phyloP scores from a whole-genome alignment of 1,140 invertebrate species.

The Orius insidiosus region DNA sequence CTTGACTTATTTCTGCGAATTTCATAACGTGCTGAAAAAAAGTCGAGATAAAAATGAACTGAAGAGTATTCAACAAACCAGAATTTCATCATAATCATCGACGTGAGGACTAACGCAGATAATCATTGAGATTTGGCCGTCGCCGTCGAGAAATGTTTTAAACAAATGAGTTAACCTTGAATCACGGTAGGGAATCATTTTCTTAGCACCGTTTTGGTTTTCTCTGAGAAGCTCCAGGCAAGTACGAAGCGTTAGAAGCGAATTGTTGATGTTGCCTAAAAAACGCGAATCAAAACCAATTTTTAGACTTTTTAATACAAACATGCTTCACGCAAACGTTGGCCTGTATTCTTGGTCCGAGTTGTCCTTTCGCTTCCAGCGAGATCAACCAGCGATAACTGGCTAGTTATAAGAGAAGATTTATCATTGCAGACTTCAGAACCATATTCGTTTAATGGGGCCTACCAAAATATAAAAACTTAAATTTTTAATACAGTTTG shows the following conservation, averaged over 20 bases:
- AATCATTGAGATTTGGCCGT: constrained; percentile 89
- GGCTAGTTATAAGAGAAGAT: constrained; percentile 49
- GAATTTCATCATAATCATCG: constrained; percentile 88
- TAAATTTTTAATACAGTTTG: too few species aligned
- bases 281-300: constrained; percentile 10
- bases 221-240: constrained; percentile 85
- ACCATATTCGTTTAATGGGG: constrained; percentile 52
- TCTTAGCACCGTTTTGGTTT: constrained; percentile 53
- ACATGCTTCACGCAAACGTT: constrained; percentile 65
- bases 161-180: constrained; percentile 92
- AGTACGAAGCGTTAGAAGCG: constrained; percentile 60
- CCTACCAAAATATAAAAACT: too few species aligned
- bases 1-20: constrained; percentile 89
- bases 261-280: constrained; percentile 69
- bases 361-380: constrained; percentile 84
- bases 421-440: constrained; percentile 41
- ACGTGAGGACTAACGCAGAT: constrained; percentile 87
- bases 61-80: constrained; percentile 31
- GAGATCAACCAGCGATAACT: constrained; percentile 84
- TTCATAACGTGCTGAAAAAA: constrained; percentile 73
- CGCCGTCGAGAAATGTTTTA: constrained; percentile 96
- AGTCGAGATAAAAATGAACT: constrained; percentile 1
- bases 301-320: constrained; percentile 20
- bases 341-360: constrained; percentile 62
- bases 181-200: constrained; percentile 76